phyloP scores from a whole-genome alignment of 2,888 invertebrate species.

The Lissocephala sabroskyi region DNA sequence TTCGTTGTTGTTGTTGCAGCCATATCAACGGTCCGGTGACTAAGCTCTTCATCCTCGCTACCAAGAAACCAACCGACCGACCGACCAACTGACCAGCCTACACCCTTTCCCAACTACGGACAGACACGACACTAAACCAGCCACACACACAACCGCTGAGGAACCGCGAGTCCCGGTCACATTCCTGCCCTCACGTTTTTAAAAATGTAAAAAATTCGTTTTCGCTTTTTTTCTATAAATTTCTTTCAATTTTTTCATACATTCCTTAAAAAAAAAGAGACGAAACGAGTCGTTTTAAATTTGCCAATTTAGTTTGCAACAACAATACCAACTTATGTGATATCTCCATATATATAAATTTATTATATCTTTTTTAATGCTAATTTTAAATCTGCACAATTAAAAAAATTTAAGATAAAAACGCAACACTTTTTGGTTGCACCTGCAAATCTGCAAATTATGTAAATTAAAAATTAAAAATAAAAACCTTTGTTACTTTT shows the following conservation, averaged over 20 bases:
- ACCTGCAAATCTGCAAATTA: no score
- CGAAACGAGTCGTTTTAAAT: no score
- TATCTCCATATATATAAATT: slow-evolving; percentile 10
- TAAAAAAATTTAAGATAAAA: slow-evolving; percentile 10
- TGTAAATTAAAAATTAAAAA: background rate
- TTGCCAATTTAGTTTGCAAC: no score
- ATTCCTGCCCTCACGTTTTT: slow-evolving; percentile 1
- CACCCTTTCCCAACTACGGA: slow-evolving; percentile 22
- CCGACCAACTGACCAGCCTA: background rate
- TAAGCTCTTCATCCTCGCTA: slow-evolving; percentile 48
- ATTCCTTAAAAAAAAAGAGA: slow-evolving; percentile 10
- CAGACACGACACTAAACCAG: slow-evolving; percentile 18
- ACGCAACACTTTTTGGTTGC: slow-evolving; percentile 7
- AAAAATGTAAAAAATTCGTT: slow-evolving; percentile 57
- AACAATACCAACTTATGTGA: slow-evolving; percentile 15
- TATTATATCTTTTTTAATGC: no score
- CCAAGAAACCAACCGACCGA: slow-evolving; percentile 17
- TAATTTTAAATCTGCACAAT: slow-evolving; percentile 14
- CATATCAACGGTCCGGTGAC: slow-evolving; percentile 74
- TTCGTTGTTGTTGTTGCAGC: slow-evolving; percentile 63
- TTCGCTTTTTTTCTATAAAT: slow-evolving; percentile 22
- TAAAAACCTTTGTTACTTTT: background rate
- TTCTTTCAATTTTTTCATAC: slow-evolving; percentile 42
- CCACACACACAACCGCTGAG: slow-evolving; percentile 3
- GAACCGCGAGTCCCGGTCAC: no score